Evolutionary conservation across 2,888 invertebrate genomes (phyloP).

Genomic region (Perithous albicinctus): DNA sequence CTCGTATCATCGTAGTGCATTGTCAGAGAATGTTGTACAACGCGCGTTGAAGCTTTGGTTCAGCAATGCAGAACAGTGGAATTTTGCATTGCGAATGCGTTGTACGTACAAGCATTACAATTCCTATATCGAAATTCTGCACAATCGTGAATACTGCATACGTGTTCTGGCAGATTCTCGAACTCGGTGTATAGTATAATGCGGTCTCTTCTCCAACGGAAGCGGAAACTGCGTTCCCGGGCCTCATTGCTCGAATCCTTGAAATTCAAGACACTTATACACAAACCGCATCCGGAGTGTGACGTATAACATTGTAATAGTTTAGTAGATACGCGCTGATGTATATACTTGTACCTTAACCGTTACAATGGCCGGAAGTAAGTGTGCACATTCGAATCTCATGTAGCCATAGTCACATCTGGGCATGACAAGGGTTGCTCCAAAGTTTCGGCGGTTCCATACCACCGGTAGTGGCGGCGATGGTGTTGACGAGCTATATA

Average conservation of each 20-base stretch:
- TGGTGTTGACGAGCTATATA: constrained; percentile 19
- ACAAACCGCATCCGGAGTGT: constrained; percentile 42
- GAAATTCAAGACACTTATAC: constrained; percentile 47
- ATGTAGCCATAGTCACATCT: constrained; percentile 71
- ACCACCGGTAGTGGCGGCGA: constrained; percentile 18
- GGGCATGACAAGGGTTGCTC: constrained; percentile 79
- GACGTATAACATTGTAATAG: constrained; percentile 35
- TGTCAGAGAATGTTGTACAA: constrained; percentile 11
- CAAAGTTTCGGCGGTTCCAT: constrained; percentile 71
- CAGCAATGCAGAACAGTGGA: constrained; percentile 18
- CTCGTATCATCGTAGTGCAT: neutral
- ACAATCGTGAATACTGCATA: constrained; percentile 40
- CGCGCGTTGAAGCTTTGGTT: neutral
- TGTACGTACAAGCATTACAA: constrained; percentile 39
- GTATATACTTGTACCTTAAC: neutral
- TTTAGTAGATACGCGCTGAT: constrained; percentile 37
- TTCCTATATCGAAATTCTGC: constrained; percentile 48
- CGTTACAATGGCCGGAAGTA: constrained; percentile 37
- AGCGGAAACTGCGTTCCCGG: constrained; percentile 42
- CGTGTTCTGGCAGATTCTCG: constrained; percentile 30
- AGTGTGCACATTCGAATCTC: constrained; percentile 64
- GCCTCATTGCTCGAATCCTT: constrained; percentile 52
- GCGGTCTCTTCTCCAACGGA: constrained; percentile 5
- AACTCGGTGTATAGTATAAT: constrained; percentile 31
- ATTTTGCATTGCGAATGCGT: constrained; percentile 36